Evolutionary conservation across 2,888 invertebrate species (phyloP), one percentile per base, ranked within the genome.

Genomic region (Megamerina dolium): DNA sequence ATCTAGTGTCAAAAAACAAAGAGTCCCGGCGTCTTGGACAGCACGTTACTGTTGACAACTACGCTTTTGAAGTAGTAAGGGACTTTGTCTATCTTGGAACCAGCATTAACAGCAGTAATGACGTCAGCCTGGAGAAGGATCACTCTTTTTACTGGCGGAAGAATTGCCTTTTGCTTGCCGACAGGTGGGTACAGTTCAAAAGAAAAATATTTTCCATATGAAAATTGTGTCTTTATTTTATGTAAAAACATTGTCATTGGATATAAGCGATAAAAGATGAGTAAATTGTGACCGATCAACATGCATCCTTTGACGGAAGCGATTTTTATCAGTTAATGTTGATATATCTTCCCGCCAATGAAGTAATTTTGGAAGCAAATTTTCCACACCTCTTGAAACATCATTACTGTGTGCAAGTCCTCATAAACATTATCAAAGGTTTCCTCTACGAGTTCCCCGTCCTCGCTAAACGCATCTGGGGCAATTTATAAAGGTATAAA

Each of bases 231-330:
- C 40, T 37, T 40, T 36, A 41, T 32, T 31, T 44, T 38, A 39
- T 19, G 18, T 26, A 35, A 44, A 44, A 27, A 38, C 44, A 30
- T 44, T 30, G 35, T 44, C 44, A 20, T 34, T 29, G 26, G 26
- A 14, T 29, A 44, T 45, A 26, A 42, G 45, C 29, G 41, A 31
- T 18, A 41, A n/a, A 14, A 45, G 21, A 44, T 39, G 21, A 18
- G 30, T 23, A 41, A 45, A 45, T 34, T 48, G 42, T 23, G 27
- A 23, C 27, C 42, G 37, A 36, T 39, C 37, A 17, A 39, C 36
- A 14, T 45, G 42, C 36, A 45, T 16, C 48, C 44, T 48, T 42
- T 48, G 45, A 21, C 41, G 35, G 23, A 48, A 48, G 35, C 42
- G 42, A 39, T 48, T 27, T 26, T 42, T 37, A 31, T 48, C 45